Evolutionary conservation across 2,113 vertebrate species (phyloP), one percentile per base, ranked within the genome.

Genomic region (Engystomops pustulosus): DNA sequence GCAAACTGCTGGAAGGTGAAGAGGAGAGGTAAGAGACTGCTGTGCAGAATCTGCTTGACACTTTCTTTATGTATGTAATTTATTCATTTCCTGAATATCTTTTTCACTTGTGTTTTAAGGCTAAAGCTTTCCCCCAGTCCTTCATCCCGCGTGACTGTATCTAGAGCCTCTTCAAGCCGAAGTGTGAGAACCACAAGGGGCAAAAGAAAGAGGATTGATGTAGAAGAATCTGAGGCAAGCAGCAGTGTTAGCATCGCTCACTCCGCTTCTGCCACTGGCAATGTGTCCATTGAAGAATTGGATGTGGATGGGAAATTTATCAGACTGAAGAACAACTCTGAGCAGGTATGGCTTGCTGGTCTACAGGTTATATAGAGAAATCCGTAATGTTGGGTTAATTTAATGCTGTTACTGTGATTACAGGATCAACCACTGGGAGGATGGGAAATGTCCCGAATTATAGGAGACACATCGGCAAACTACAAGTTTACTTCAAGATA

Each of bases 351-450:
- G n/a, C 17, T 47, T 25, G 0, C 44, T 32, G 1, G 41, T 23
- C 34, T 27, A 5, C 14, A 25, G 55, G 7, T 12, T 3, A n/a
- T 60, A 6, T 18, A 20, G 20, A n/a, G 3, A 53, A 49, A 49
- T 49, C 47, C 15, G 14, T 2, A 17, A n/a, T n/a, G 14, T 49
- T 1, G 15, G 3, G 15, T 17, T 5, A 49, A 49, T 49, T 14
- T 49, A 49, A 49, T 49, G 47, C 47, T 49, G 47, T 49, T 1
- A 70, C 25, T 47, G 1, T 65, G n/a, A 25, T 51, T 80, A 51
- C 90, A 99, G 96, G 96, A 98, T 90, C 96, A 98, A 87, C 93
- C 94, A 80, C 95, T 99, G 95, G 96, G 94, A 89, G 96, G 95
- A 0, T 97, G 94, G 92, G 96, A 97, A 78, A 88, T 98, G 90